Base-by-base conservation (phyloP, 2,113 vertebrate species). In the Oncorhynchus clarkii region DNA sequence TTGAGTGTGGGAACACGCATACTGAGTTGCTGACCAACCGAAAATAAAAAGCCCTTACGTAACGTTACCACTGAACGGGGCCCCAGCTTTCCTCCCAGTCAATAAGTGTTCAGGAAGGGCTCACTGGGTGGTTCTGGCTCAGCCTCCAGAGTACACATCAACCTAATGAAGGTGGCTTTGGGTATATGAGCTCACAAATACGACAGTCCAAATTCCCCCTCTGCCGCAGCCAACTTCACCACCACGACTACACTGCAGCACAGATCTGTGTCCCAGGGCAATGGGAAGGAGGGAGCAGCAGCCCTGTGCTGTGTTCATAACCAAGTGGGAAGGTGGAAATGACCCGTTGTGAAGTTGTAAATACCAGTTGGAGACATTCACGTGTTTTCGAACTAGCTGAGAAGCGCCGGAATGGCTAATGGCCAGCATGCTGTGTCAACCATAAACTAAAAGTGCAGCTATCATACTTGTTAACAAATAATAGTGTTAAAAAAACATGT, bases 41-140 rank as follows among this genome's bases (percentile, higher is more conserved):
- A 20, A 85, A 82, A 84, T 78, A 79, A 80, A 80, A 51, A 73
- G 5, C 7, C 5, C 69, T 86, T 91, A 79, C 22, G n/a, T 86
- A 90, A 90, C 80, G 67, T 45, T 51, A 57, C 66, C 39, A 75
- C 51, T 54, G 72, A 83, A 75, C 60, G 16, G 70, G 48, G 67
- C 75, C 70, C 72, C 80, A 76, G 84, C 84, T 85, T 76, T 54
- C 73, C 77, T 77, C n/a, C 59, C 59, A 62, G 59, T 22, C 59
- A 62, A 16, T 20, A 62, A 8, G 59, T 16, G 2, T 75, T 62
- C 80, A 75, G 80, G 26, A 5, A 11, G 73, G 62, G 59, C 84
- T 81, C 78, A 79, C 72, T 89, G 81, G 82, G 84, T 86, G 85
- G 84, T 67, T 91, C 81, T 85, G 84, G 85, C 81, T 75, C 71